Evolutionary conservation across 2,888 invertebrate genomes (phyloP).

Genomic region (Unio delphinus): DNA sequence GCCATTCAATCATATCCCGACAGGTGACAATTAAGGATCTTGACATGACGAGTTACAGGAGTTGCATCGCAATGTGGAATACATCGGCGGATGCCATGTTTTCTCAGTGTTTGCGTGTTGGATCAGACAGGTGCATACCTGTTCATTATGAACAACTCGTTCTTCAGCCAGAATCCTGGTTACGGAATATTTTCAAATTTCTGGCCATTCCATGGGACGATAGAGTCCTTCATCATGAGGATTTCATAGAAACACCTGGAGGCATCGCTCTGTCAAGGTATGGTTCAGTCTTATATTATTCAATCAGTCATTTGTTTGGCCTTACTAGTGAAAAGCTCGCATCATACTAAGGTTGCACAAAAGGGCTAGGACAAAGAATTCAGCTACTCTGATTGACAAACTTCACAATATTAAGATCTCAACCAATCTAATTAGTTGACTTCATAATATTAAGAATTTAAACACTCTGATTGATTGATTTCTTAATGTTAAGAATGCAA

Average conservation of each 20-base stretch:
- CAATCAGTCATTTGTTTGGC: no score
- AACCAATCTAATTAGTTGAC: no score
- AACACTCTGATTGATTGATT: no score
- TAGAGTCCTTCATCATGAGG: conserved; percentile 96
- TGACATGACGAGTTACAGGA: conserved; percentile 90
- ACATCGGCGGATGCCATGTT: conserved; percentile 93
- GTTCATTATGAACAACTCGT: conserved; percentile 98
- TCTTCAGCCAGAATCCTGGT: conserved; percentile 89
- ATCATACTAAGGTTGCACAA: no score
- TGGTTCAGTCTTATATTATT: conserved; percentile 38
- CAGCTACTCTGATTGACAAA: no score
- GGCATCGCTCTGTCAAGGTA: conserved; percentile 96
- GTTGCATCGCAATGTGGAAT: conserved; percentile 97
- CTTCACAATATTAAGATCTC: no score
- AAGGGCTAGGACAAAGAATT: no score
- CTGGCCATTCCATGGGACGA: conserved; percentile 95
- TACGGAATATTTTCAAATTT: conserved; percentile 89
- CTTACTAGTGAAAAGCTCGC: no score
- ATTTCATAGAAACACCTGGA: conserved; percentile 94
- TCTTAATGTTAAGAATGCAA: no score
- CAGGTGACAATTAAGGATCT: conserved; percentile 93
- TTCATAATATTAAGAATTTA: no score
- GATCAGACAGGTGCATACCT: conserved; percentile 80
- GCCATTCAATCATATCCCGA: conserved; percentile 96
- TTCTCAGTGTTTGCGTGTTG: conserved; percentile 56